Conservation (phyloP, 2,888 invertebrate genomes). For the Nesidiocoris tenuis region DNA sequence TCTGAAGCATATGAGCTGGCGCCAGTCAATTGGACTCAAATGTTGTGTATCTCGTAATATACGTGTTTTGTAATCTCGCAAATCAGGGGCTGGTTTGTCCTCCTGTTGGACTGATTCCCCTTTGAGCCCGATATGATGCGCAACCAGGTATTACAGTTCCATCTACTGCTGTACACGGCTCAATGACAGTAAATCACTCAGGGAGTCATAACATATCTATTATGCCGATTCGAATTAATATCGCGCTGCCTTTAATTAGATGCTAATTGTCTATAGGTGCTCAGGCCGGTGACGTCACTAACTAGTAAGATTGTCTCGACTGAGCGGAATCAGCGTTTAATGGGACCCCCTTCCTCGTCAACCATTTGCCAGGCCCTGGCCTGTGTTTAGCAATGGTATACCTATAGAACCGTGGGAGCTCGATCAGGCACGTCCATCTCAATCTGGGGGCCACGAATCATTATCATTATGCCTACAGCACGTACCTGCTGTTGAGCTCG, state of each 20-base stretch:
- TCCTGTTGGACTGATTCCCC: no score
- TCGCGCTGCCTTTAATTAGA: slow-evolving; percentile 10
- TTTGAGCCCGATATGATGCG: no score
- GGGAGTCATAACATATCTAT: slow-evolving; percentile 19
- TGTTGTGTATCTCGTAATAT: no score
- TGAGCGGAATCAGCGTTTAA: not conserved
- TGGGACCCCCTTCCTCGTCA: not conserved
- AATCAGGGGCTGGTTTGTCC: no score
- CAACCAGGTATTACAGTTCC: no score
- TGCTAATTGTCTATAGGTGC: slow-evolving; percentile 21
- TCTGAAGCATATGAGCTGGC: no score
- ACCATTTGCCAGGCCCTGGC: not conserved
- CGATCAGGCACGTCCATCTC: not conserved
- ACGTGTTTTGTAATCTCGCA: no score
- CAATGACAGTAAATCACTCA: no score
- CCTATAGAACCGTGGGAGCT: not conserved
- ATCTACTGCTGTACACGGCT: no score
- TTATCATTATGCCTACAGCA: not conserved
- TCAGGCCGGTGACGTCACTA: not conserved
- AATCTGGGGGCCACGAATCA: not conserved
- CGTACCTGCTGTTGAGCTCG: not conserved
- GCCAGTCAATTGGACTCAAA: no score
- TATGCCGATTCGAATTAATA: slow-evolving; percentile 26
- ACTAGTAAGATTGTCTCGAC: not conserved
- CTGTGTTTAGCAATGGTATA: not conserved